Base-by-base conservation (phyloP, 2,113 vertebrate genomes). In the Scatophagus argus region DNA sequence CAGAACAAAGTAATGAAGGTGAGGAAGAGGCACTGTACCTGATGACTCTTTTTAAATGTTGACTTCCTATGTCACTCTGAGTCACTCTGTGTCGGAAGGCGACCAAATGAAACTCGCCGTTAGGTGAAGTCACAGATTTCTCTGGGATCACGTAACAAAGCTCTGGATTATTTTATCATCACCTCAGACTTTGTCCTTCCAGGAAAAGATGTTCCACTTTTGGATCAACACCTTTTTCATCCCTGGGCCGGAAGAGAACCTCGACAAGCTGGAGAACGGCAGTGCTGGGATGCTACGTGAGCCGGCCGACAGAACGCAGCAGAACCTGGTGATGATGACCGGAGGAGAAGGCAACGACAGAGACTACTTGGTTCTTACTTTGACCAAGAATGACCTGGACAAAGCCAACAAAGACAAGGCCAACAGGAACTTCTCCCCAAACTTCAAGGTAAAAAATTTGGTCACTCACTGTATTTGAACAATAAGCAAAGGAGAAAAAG, bases 141-240 rank as follows among this genome's bases (percentile, higher is more conserved):
- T n/a, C n/a, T n/a, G n/a, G n/a, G n/a, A n/a, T n/a, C n/a, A n/a
- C n/a, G n/a, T n/a, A n/a, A n/a, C n/a, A n/a, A n/a, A n/a, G n/a
- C n/a, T n/a, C n/a, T n/a, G n/a, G n/a, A n/a, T n/a, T n/a, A n/a
- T n/a, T n/a, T n/a, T n/a, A n/a, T n/a, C n/a, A 61, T n/a, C 38
- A 23, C 41, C 38, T 63, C 25, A 31, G 3, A 2, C n/a, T 69
- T 31, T 44, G 9, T 69, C 12, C 5, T n/a, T 74, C 6, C 83
- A 99, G 98, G 98, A 99, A 78, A 99, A 99, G 95, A 99, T 99
- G 98, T 99, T 99, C 93, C 98, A 99, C 89, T 99, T 99, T 89
- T 99, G 97, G 98, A 94, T 99, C 90, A 99, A 99, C 94, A 99
- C 98, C 21, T 99, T 98, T 94, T 99, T 99, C 95, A 97, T 99